phyloP scores from a whole-genome alignment of 2,113 vertebrate genomes.

The Bettongia penicillata region DNA sequence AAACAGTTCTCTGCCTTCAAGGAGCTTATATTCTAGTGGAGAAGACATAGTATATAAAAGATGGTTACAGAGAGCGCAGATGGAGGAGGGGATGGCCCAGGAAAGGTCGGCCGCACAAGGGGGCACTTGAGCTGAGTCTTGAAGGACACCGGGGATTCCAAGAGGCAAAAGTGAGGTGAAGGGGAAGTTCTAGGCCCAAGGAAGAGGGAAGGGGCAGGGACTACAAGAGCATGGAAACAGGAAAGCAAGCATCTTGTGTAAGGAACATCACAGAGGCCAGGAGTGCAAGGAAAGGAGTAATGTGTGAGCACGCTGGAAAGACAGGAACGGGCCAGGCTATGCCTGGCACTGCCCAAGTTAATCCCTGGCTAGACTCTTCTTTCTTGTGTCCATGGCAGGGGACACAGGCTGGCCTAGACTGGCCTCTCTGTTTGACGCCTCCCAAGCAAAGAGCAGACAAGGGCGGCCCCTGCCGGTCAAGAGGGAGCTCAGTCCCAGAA shows the following conservation, averaged over 20 bases:
- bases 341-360: slow-evolving; percentile 24
- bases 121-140: background rate
- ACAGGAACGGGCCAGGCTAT: background rate
- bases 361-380: slow-evolving; percentile 36
- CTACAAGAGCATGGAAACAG: background rate
- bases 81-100: background rate
- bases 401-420: background rate
- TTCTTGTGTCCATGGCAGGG: slow-evolving; percentile 48
- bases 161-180: background rate
- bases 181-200: background rate
- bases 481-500: background rate
- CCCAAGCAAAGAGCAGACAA: background rate
- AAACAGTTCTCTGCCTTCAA: background rate
- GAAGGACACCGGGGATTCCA: background rate
- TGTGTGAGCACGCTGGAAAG: background rate
- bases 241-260: background rate
- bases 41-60: background rate
- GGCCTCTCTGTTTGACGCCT: background rate
- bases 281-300: background rate
- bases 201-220: background rate
- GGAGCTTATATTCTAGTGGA: background rate
- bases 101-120: background rate
- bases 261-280: background rate
- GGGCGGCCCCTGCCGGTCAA: slow-evolving; percentile 66
- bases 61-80: background rate